Percentiles rank a stretch among this genome's conserved stretches.
These are phyloP conservation scores for Meloidogyne chitwoodi DNA, from an alignment of 1,140 invertebrate genomes.

Conservation along the genomic window DNA sequence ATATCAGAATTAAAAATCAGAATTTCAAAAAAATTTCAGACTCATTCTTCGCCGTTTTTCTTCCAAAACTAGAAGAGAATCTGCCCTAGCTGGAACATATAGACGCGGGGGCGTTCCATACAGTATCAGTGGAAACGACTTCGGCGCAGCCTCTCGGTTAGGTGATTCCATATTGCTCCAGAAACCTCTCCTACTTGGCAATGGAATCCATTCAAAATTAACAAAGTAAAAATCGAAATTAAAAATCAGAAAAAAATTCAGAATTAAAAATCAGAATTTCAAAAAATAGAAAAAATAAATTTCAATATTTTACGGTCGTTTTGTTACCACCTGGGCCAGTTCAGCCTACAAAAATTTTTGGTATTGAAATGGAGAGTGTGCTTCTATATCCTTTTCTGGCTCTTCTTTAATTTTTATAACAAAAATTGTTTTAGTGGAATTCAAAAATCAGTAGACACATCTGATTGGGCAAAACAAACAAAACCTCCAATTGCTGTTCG, in stretches of 20 bases:
- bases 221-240: background rate
- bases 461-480: conserved; percentile 6
- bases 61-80: background rate
- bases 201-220: background rate
- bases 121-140: conserved; percentile 17
- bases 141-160: conserved; percentile 4
- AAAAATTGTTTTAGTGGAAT: background rate
- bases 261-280: too few species aligned
- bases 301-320: too few species aligned
- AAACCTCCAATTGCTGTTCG: conserved; percentile 1
- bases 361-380: too few species aligned
- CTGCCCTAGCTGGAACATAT: background rate
- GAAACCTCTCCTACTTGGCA: background rate
- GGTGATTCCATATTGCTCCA: conserved; percentile 4
- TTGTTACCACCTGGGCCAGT: too few species aligned
- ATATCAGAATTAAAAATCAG: too few species aligned
- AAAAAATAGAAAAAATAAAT: background rate
- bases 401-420: background rate
- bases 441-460: background rate
- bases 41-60: background rate
- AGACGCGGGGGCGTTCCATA: background rate
- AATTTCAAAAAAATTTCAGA: background rate
- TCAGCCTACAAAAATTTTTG: too few species aligned
- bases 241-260: background rate
- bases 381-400: background rate